A percentile compares a stretch with the other conserved stretches of the same genome.
phyloP scores from a whole-genome alignment of 2,888 invertebrate species.

The Latrodectus elegans region DNA sequence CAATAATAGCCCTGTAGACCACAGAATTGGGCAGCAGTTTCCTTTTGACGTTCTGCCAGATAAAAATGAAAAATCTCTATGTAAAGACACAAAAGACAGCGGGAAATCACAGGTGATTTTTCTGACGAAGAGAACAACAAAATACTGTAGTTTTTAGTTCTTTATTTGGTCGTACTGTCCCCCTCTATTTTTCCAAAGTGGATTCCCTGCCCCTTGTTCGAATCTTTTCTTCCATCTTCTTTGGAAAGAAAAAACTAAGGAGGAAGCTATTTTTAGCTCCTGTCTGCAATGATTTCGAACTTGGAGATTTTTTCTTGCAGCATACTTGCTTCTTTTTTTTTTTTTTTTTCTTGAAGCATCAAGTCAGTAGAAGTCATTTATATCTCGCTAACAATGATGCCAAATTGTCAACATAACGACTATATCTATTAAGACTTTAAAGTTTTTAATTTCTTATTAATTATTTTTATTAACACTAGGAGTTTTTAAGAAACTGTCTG shows the following conservation, averaged over 20 bases:
- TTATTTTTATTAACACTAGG: too few relatives aligned
- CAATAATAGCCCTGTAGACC: conserved; percentile 40
- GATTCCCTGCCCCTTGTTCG: conserved; percentile 3
- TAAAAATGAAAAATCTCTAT: conserved; percentile 40
- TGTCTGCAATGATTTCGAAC: conserved; percentile 47
- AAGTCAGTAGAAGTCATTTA: background rate
- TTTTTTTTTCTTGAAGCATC: conserved; percentile 15
- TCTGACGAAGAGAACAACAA: conserved; percentile 64
- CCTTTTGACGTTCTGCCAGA: conserved; percentile 26
- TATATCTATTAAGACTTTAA: too few relatives aligned
- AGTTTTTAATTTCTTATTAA: too few relatives aligned
- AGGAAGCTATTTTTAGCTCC: conserved; percentile 61
- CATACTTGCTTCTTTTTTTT: conserved; percentile 35
- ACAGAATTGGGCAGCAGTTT: conserved; percentile 49
- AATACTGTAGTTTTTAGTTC: conserved; percentile 34
- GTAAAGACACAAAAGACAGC: conserved; percentile 36
- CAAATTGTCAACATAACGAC: background rate
- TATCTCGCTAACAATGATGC: conserved; percentile 1
- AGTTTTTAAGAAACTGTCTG: too few relatives aligned
- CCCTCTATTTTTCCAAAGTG: conserved; percentile 24
- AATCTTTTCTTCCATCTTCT: conserved; percentile 24
- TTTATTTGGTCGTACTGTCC: conserved; percentile 34
- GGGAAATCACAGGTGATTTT: conserved; percentile 69
- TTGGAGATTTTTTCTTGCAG: conserved; percentile 26
- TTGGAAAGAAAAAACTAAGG: conserved; percentile 30